These are phyloP conservation scores for Agapornis roseicollis DNA, from an alignment of 2,113 vertebrate genomes.

Conservation along the genomic window DNA sequence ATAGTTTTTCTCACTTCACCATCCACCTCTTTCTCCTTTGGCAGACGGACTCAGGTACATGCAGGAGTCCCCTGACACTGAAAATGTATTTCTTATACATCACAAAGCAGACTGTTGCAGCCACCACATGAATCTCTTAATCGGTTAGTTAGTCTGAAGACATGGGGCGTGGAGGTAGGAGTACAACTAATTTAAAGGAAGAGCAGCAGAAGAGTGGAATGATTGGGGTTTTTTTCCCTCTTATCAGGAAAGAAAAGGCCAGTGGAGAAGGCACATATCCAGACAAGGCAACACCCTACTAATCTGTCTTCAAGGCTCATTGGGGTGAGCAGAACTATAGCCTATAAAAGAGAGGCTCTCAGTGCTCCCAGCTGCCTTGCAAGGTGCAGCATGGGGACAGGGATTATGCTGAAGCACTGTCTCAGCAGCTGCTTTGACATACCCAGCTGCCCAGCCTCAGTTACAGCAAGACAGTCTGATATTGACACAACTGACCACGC, in stretches of 20 bases:
- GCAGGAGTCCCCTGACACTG: neutral
- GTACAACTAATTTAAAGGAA: neutral
- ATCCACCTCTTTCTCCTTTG: neutral
- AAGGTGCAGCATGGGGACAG: no score
- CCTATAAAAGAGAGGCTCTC: neutral
- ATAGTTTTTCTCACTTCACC: neutral
- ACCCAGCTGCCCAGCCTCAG: neutral
- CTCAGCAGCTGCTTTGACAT: neutral
- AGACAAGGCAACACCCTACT: neutral
- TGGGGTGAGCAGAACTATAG: neutral
- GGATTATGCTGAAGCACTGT: neutral
- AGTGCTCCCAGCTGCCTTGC: neutral
- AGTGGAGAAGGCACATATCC: neutral
- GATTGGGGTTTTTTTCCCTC: fast-evolving
- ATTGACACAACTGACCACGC: neutral
- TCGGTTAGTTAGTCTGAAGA: neutral
- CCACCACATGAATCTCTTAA: neutral
- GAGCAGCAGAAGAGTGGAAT: neutral
- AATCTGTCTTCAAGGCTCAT: fast-evolving
- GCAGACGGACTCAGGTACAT: neutral
- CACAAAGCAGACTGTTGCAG: neutral
- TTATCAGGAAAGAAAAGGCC: neutral
- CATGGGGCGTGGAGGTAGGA: neutral
- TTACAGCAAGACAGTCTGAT: neutral
- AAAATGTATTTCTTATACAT: neutral